Evolutionary conservation across 2,113 vertebrate species (phyloP).

Genomic region (Nycticebus coucang): DNA sequence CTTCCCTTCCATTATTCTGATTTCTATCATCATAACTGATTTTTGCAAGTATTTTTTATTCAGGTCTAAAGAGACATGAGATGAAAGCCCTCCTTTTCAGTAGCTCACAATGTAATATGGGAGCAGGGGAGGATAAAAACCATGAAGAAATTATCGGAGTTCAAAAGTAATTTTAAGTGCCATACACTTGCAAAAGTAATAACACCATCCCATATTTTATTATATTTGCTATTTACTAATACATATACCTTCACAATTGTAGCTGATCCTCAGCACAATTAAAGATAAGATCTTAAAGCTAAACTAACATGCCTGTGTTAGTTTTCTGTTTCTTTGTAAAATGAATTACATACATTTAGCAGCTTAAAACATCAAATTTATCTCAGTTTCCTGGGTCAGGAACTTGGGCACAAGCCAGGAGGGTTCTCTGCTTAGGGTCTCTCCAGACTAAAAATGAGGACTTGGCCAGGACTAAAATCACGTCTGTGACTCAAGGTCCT

Average conservation of each 20-base stretch:
- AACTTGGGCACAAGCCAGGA: neutral
- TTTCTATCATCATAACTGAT: neutral
- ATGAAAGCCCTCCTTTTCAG: neutral
- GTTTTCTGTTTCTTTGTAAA: neutral
- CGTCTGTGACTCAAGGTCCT: neutral
- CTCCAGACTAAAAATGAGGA: neutral
- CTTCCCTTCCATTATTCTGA: neutral
- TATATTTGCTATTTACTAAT: neutral
- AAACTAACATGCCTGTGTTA: neutral
- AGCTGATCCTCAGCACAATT: neutral
- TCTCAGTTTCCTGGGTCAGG: neutral
- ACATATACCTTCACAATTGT: neutral
- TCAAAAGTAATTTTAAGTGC: neutral
- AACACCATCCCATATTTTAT: neutral
- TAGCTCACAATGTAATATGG: neutral
- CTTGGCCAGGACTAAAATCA: neutral
- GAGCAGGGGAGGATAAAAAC: neutral
- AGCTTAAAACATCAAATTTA: neutral
- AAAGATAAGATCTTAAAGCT: neutral
- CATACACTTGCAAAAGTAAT: neutral
- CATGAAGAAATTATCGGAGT: neutral
- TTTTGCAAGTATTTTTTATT: conserved; percentile 44
- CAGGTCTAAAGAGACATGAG: neutral
- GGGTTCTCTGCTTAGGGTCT: neutral
- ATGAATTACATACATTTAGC: neutral